A percentile compares a stretch with the other conserved stretches of the same genome.
Conservation (phyloP, 2,113 vertebrate species). For the Zosterops hypoxanthus region DNA sequence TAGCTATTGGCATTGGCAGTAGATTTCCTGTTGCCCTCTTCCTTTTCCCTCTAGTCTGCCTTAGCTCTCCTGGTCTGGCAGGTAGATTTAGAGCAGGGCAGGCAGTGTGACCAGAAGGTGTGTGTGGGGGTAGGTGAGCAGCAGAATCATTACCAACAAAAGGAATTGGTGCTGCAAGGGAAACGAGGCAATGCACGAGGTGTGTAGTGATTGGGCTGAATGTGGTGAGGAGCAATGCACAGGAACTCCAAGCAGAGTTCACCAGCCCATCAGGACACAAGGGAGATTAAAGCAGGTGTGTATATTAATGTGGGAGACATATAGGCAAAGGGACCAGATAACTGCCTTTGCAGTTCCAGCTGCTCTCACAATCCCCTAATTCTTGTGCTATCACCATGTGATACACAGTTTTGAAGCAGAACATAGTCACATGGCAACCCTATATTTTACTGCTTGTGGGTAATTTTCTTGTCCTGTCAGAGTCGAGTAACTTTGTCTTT, state of each 20-base stretch:
- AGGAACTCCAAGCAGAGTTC: not conserved
- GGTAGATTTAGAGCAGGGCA: not conserved
- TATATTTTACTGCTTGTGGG: slow-evolving; percentile 36
- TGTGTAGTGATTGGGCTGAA: not conserved
- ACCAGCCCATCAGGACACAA: not conserved
- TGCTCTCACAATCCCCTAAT: not conserved
- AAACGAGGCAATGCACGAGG: not conserved
- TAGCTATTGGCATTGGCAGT: not conserved
- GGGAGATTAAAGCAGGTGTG: not conserved
- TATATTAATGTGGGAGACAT: not conserved
- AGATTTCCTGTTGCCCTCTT: not conserved
- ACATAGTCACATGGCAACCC: not conserved
- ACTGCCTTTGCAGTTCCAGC: not conserved
- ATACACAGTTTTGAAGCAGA: not conserved
- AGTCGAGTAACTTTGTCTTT: slow-evolving; percentile 38
- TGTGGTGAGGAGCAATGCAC: not conserved
- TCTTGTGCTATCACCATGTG: not conserved
- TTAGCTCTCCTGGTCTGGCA: not conserved
- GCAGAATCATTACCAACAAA: not conserved
- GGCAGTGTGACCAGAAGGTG: not conserved
- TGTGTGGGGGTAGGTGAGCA: not conserved
- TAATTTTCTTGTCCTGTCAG: slow-evolving; percentile 64
- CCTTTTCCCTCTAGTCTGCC: not conserved
- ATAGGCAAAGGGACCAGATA: not conserved
- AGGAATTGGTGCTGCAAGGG: not conserved